Conservation (phyloP, 2,888 invertebrate species). For the Stramonita haemastoma region DNA sequence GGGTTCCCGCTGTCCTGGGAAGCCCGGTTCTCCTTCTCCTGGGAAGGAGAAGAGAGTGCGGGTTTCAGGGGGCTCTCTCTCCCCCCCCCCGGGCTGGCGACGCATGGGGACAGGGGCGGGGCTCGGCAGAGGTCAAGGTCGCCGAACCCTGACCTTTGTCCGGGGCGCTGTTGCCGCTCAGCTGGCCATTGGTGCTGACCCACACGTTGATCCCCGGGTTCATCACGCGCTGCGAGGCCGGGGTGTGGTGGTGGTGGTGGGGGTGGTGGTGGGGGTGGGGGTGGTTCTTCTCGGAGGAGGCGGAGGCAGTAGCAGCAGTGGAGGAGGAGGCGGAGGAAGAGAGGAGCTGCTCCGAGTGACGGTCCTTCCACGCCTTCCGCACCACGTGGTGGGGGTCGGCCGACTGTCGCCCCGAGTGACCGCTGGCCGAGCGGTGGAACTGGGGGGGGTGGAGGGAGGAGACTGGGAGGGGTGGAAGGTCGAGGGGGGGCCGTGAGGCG, state of each 20-base stretch:
- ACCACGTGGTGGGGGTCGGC: constrained; percentile 40
- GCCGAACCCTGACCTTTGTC: neutral
- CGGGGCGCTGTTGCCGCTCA: constrained; percentile 39
- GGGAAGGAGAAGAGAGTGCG: neutral
- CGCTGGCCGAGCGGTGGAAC: constrained; percentile 26
- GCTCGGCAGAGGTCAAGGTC: neutral
- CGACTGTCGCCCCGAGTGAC: constrained; percentile 6
- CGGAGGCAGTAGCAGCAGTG: constrained; percentile 13
- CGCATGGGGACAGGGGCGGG: constrained; percentile 16
- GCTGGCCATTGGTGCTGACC: constrained; percentile 50
- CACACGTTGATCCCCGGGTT: constrained; percentile 50
- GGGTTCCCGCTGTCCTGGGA: constrained; percentile 48
- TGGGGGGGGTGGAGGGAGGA: constrained; percentile 38
- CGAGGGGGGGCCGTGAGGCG: neutral
- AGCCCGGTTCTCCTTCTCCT: constrained; percentile 23
- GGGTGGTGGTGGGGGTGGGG: neutral
- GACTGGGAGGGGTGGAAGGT: constrained; percentile 5
- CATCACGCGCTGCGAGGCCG: constrained; percentile 8
- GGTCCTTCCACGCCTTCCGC: constrained; percentile 31
- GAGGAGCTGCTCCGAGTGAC: neutral
- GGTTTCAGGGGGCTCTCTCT: neutral
- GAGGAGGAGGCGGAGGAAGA: neutral
- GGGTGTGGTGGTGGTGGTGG: constrained; percentile 8
- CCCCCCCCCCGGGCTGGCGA: neutral
- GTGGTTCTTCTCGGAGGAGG: neutral